Base-by-base conservation (phyloP, 2,113 vertebrate species). In the Callopanchax toddi region DNA sequence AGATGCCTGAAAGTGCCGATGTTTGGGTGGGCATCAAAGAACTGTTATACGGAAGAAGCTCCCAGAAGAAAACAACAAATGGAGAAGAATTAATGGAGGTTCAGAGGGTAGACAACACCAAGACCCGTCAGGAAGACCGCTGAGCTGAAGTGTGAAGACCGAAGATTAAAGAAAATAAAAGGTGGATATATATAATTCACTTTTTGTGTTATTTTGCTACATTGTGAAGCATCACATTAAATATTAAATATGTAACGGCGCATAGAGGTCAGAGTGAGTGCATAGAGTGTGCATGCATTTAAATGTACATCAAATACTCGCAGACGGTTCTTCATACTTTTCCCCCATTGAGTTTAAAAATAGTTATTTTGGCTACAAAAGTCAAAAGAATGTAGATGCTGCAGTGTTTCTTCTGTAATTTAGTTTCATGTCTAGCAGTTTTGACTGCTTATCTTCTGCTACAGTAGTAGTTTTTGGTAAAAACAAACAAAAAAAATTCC, bases 121-220 rank as follows among this genome's bases (percentile, higher is more conserved):
- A 32, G 29, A 32, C 4, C 2, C 29, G 29, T 32, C 36, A 37
- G 11, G 76, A 75, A 54, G 68, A 78, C 57, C 62, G 82, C 76
- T 49, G 71, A 60, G 53, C 76, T 57, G 88, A 74, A 67, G 85
- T 62, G 53, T 9, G 83, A 87, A 87, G 89, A 84, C 69, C 48
- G 86, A 89, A 91, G 87, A 89, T 74, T 29, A 79, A 87, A 91
- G 84, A 84, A 89, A 89, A 88, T 79, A 83, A 90, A 85, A 93
- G 92, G 92, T 93, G 92, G 88, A 90, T 91, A 91, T 91, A 74
- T 46, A 84, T 72, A 87, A 87, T 87, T 90, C 81, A 80, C 81
- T 88, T 75, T 86, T 81, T 83, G 68, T 79, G 77, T 81, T 71
- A 70, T 84, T 83, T 32, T 59, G 59, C 48, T 77, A 62, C 54